phyloP scores from a whole-genome alignment of 2,888 invertebrate species.

The Drosophila ezoana region DNA sequence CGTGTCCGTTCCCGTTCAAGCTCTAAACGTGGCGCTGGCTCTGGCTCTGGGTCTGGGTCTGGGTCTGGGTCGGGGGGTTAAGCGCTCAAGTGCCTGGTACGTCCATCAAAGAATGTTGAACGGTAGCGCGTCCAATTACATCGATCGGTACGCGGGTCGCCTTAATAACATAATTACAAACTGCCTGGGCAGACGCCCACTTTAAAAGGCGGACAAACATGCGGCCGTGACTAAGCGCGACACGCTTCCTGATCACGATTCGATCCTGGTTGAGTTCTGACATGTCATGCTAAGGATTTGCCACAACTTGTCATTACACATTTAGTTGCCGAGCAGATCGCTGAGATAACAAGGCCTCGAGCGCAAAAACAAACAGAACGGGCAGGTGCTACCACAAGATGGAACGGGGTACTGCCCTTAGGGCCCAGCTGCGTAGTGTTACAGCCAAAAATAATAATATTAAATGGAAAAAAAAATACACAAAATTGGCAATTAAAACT shows the following conservation, averaged over 20 bases:
- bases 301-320: slow-evolving; percentile 73
- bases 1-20: slow-evolving; percentile 4
- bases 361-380: slow-evolving; percentile 42
- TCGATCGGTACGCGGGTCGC: slow-evolving; percentile 50
- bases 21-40: not conserved
- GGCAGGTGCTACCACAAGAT: slow-evolving; percentile 45
- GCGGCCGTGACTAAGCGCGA: slow-evolving; percentile 70
- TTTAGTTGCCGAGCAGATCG: slow-evolving; percentile 56
- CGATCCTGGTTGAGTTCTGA: slow-evolving; percentile 66
- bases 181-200: slow-evolving; percentile 74
- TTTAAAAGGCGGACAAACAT: slow-evolving; percentile 77
- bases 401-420: not conserved
- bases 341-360: slow-evolving; percentile 54
- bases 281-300: slow-evolving; percentile 71
- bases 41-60: not conserved
- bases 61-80: slow-evolving; percentile 30
- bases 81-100: slow-evolving; percentile 50
- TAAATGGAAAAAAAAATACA: not conserved
- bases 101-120: slow-evolving; percentile 63
- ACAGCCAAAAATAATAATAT: not conserved
- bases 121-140: slow-evolving; percentile 76
- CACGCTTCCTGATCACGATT: slow-evolving; percentile 51
- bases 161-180: slow-evolving; percentile 82
- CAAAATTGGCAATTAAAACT: slow-evolving; percentile 55
- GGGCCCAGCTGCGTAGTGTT: slow-evolving; percentile 20